A percentile compares a stretch with the other conserved stretches of the same genome.
Evolutionary conservation across 2,113 vertebrate genomes (phyloP).

Genomic region (Pampusana beccarii): DNA sequence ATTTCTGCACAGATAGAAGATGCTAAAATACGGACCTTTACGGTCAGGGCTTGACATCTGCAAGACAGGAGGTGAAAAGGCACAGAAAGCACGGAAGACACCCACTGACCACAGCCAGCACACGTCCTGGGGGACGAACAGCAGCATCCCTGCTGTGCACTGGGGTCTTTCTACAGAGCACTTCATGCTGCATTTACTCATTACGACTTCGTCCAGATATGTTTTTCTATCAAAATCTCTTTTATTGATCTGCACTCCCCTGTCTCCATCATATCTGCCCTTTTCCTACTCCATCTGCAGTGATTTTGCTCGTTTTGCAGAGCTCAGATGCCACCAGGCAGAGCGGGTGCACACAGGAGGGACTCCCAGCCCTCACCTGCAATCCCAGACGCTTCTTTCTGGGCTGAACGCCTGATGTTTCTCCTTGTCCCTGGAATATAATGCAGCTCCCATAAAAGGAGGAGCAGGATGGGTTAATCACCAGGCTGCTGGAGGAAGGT

Average conservation of each 20-base stretch:
- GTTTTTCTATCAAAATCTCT: background rate
- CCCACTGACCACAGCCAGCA: background rate
- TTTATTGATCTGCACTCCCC: background rate
- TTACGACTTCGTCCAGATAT: background rate
- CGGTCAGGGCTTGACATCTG: background rate
- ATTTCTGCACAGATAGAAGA: background rate
- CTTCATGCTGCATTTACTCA: background rate
- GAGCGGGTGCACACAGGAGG: rapidly evolving
- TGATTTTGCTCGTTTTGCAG: background rate
- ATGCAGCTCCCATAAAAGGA: background rate
- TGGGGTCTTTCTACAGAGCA: background rate
- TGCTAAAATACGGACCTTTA: background rate
- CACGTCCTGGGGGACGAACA: rapidly evolving
- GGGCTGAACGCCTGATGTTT: background rate
- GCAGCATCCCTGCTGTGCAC: rapidly evolving
- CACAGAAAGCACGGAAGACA: background rate
- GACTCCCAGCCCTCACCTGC: background rate
- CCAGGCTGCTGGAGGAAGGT: background rate
- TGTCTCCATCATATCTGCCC: background rate
- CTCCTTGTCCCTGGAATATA: background rate
- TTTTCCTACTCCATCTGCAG: background rate
- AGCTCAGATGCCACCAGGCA: background rate
- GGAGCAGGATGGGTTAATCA: background rate
- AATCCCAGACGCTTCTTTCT: background rate
- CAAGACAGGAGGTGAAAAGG: background rate